Evolutionary conservation across 1,140 invertebrate species (phyloP).

Genomic region (Lutraria rhynchaena): DNA sequence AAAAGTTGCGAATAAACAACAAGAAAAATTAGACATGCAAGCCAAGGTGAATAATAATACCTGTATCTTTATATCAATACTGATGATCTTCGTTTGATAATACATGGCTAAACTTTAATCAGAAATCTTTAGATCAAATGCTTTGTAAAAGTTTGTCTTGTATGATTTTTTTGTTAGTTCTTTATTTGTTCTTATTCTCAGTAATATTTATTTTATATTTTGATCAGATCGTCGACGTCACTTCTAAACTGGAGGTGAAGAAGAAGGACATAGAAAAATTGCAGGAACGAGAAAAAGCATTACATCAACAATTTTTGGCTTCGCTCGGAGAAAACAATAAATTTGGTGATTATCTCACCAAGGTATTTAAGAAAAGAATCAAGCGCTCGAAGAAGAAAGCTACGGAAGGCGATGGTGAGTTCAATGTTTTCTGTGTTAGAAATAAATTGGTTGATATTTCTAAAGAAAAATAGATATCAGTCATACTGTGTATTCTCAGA

Average conservation of each 20-base stretch:
- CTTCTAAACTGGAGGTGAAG: slow-evolving; percentile 85
- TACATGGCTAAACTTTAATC: no score
- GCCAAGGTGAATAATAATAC: slow-evolving; percentile 71
- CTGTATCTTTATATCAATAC: no score
- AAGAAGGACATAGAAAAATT: slow-evolving; percentile 84
- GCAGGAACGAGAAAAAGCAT: slow-evolving; percentile 84
- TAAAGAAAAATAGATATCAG: no score
- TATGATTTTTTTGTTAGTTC: no score
- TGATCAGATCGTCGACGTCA: slow-evolving; percentile 81
- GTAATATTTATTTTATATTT: not conserved
- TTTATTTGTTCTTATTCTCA: no score
- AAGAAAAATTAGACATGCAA: slow-evolving; percentile 85
- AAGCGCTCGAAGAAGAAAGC: slow-evolving; percentile 81
- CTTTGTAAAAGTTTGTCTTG: no score
- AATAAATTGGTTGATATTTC: no score
- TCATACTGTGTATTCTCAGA: no score
- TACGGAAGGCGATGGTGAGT: slow-evolving; percentile 79
- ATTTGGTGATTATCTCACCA: slow-evolving; percentile 88
- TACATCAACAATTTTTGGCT: slow-evolving; percentile 84
- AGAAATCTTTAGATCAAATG: no score
- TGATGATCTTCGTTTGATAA: no score
- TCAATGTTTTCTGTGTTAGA: no score
- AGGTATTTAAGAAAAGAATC: slow-evolving; percentile 90
- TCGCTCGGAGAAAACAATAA: slow-evolving; percentile 87
- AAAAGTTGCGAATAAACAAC: slow-evolving; percentile 85